phyloP scores from a whole-genome alignment of 2,797 vertebrate species.

The Muscicapa striata region DNA sequence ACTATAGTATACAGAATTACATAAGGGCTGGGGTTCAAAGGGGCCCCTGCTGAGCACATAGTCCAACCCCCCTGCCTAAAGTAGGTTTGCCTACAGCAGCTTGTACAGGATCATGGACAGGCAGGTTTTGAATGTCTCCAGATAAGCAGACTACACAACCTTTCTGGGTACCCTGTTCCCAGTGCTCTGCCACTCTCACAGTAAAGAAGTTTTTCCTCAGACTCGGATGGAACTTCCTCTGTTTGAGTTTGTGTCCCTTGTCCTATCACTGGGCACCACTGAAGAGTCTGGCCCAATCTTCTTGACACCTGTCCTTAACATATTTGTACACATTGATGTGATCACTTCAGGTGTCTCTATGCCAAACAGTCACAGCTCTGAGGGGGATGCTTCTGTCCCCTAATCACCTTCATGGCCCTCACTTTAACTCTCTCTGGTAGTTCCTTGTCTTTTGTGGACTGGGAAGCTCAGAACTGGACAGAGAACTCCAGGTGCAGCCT shows the following conservation, averaged over 20 bases:
- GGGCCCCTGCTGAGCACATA: not conserved
- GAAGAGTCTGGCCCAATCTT: not conserved
- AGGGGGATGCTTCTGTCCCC: not conserved
- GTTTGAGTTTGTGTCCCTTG: not conserved
- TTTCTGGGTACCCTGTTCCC: not conserved
- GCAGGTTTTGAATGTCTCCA: not conserved
- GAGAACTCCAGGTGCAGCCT: not conserved
- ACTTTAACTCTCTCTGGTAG: not conserved
- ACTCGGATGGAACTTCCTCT: accelerated
- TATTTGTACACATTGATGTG: not conserved
- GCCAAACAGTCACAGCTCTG: not conserved
- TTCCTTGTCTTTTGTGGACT: not conserved
- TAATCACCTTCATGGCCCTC: not conserved
- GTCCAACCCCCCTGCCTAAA: not conserved
- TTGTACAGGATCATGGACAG: not conserved
- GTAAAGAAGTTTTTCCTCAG: not conserved
- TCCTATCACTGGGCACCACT: not conserved
- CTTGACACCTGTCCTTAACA: not conserved
- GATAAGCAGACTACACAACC: not conserved
- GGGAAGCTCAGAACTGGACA: not conserved
- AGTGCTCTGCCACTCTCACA: not conserved
- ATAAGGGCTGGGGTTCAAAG: not conserved
- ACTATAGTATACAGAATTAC: not conserved
- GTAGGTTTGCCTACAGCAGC: not conserved
- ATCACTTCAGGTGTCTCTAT: accelerated